Base-by-base conservation (phyloP, 2,888 invertebrate genomes). In the Drosophila algonquin region DNA sequence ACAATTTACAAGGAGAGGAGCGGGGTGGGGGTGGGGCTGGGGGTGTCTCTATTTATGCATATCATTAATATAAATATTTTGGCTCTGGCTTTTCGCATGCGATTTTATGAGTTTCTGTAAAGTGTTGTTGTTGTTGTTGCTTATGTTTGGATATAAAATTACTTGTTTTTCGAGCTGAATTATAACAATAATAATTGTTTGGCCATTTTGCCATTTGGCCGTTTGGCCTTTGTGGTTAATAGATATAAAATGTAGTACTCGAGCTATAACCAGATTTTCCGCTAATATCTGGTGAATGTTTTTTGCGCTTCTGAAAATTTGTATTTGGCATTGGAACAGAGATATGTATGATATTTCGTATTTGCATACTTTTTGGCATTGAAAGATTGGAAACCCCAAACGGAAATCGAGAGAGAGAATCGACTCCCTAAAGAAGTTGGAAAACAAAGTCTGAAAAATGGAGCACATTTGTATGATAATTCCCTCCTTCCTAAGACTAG, bases 41-140 rank as follows among this genome's bases (percentile, higher is more conserved):
- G 27, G 9, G 58, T 44, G 68, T 71, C n/a, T n/a, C n/a, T n/a
- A 73, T 81, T 81, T 76, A 62, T 81, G 80, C 86, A 81, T 76
- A 73, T 61, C 70, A 87, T 79, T 81, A 87, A 77, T 81, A 81
- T 82, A 82, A 87, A 84, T 82, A 82, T 84, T 84, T 75, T 78
- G 52, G 73, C 48, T 81, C 67, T 77, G 75, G 77, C 56, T 61
- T 75, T 79, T 79, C 65, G 75, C 77, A 77, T 61, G 60, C 58
- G 60, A 73, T 81, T 82, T 87, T 76, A 87, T 87, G 75, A 73
- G 85, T 63, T 79, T 73, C 71, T 81, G 75, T 75, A 75, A 84
- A 75, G 32, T 57, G 53, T 30, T 14, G 24, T 44, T 57, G 53
- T 30, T 14, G 24, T 40, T 5, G 24, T 67, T 75, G 60, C 61